Conservation (phyloP, 1,140 invertebrate genomes). For the Oryctes rhinoceros region DNA sequence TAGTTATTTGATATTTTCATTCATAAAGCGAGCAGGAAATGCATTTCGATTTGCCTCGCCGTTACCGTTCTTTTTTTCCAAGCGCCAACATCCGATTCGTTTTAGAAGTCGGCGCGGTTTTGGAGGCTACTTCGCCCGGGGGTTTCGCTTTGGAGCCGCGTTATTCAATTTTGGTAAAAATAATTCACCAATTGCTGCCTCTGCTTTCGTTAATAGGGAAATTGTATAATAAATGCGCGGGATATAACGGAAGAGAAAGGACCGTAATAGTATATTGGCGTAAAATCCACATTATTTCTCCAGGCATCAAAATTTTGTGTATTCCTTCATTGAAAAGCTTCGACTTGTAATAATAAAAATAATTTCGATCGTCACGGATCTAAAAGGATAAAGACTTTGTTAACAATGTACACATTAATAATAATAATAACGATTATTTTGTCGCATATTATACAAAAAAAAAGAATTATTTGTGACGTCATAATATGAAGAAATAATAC, state of each 20-base stretch:
- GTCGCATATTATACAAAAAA: too few species aligned
- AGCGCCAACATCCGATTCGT: slow-evolving; percentile 7
- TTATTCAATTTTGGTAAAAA: slow-evolving; percentile 12
- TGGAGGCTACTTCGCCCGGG: background rate
- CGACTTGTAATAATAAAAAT: too few species aligned
- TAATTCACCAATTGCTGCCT: background rate
- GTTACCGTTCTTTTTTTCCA: background rate
- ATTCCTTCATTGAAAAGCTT: too few species aligned
- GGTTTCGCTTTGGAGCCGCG: background rate
- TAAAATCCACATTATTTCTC: too few species aligned
- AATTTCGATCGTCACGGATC: too few species aligned
- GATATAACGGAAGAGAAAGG: background rate
- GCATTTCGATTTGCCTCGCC: background rate
- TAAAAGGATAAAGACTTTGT: too few species aligned
- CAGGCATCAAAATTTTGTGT: too few species aligned
- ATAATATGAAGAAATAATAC: too few species aligned
- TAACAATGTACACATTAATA: too few species aligned
- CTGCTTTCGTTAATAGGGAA: background rate
- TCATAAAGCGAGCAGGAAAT: slow-evolving; percentile 9
- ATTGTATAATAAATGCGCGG: slow-evolving; percentile 19
- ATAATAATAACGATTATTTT: too few species aligned
- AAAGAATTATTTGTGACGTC: too few species aligned
- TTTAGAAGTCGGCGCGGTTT: background rate
- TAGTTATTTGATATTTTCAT: background rate
- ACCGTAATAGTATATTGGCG: background rate